Base-by-base conservation (phyloP, 1,140 invertebrate genomes). In the Adoxophyes honmai region DNA sequence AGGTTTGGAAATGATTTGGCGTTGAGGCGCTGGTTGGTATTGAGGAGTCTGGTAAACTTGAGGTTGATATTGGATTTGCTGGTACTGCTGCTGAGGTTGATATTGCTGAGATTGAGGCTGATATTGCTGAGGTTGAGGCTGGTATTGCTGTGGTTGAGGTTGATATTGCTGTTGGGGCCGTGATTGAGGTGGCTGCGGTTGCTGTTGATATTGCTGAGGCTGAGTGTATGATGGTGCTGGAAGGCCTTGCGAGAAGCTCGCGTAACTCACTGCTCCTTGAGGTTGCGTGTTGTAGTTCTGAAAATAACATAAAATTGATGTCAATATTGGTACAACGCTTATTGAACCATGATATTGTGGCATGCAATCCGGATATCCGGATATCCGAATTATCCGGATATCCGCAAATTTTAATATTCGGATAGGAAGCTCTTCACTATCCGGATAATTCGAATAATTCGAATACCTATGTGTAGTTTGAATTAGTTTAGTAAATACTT, bases 211-310 rank as follows among this genome's bases (percentile, higher is more conserved):
- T 33, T 52, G 36, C 15, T 21, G 34, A 8, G 44, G 59, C 39
- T 51, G 66, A 55, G 51, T 59, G 70, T 52, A 75, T 67, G 3
- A 4, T 16, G 33, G 13, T 42, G 36, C 1, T 15, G 52, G 16
- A 8, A 18, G 18, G 1, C 52, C 44, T 15, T 33, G 14, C 1
- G 73, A 67, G 62, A 74, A 81, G 16, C 67, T 81, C 4, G 79
- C 71, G 62, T 74, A 81, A 61, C 78, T 81, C 0, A 74, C 55
- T 11, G 81, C 73, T 16, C 72, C 71, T 62, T 80, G 75, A 8
- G 60, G 65, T 18, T 76, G 63, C 7, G 35, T 64, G 14, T 58
- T 68, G 42, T 62, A 68, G 14, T 68, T 75, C 81, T 84, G 70
- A 38, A 74, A 69, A 9, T 21, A 42, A 56, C 34, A 11, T 9